Conservation (phyloP, 92 coral and sea anemone genomes). For the Micromussa lordhowensis region DNA sequence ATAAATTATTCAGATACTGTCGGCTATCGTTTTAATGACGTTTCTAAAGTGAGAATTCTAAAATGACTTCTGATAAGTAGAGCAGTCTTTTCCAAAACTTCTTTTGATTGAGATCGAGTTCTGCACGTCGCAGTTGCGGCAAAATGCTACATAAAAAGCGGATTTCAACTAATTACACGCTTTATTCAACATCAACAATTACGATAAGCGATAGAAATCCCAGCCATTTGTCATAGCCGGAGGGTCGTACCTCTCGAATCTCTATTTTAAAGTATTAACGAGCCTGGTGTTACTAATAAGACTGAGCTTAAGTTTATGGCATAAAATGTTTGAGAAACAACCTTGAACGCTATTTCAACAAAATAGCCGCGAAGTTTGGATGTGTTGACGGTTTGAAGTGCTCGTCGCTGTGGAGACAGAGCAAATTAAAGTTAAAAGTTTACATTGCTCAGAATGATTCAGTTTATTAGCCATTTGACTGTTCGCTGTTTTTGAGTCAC, state of each 20-base stretch:
- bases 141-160: background rate
- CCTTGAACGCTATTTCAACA: background rate
- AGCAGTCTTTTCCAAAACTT: background rate
- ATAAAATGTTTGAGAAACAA: background rate
- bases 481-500: background rate
- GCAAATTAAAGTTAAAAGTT: background rate
- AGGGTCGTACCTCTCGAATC: background rate
- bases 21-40: background rate
- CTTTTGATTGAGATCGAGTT: background rate
- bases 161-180: conserved; percentile 27
- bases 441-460: background rate
- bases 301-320: background rate
- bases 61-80: background rate
- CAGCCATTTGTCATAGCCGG: background rate
- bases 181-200: conserved; percentile 16
- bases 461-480: background rate
- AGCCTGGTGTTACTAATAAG: background rate
- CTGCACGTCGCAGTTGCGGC: background rate
- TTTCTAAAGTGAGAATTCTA: background rate
- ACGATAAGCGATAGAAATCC: background rate
- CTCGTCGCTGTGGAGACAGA: conserved; percentile 43
- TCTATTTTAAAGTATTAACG: background rate
- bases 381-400: conserved; percentile 25
- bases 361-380: background rate
- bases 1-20: conserved; percentile 15